Conservation (phyloP, 2,888 invertebrate species). For the Orchesella flavescens region DNA sequence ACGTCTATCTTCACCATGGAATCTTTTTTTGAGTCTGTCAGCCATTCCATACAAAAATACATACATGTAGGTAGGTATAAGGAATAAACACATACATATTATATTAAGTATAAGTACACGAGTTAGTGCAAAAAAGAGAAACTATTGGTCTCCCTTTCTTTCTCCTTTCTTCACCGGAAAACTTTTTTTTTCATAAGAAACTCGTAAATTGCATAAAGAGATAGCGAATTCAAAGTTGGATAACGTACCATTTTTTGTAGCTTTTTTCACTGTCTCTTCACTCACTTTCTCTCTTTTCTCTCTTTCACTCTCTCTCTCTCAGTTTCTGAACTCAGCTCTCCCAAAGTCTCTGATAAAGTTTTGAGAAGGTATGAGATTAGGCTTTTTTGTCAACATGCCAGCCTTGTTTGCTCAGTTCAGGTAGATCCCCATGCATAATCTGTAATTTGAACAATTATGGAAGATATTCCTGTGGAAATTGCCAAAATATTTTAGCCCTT, state of each 20-base stretch:
- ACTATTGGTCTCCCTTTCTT: neutral
- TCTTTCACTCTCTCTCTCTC: slow-evolving; percentile 34
- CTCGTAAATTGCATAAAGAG: slow-evolving; percentile 60
- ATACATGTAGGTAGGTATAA: neutral
- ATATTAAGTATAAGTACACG: no score
- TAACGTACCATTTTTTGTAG: slow-evolving; percentile 49
- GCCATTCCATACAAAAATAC: neutral
- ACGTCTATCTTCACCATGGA: neutral
- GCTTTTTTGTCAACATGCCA: slow-evolving; percentile 62
- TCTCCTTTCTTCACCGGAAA: neutral
- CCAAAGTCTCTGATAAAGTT: slow-evolving; percentile 54
- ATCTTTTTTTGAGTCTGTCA: neutral
- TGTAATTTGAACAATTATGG: slow-evolving; percentile 63
- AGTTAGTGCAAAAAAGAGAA: slow-evolving; percentile 1
- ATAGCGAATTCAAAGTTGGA: slow-evolving; percentile 58
- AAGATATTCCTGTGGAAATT: slow-evolving; percentile 52
- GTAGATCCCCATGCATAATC: slow-evolving; percentile 58
- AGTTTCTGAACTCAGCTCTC: slow-evolving; percentile 37
- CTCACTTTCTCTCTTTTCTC: slow-evolving; percentile 22
- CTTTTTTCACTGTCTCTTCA: slow-evolving; percentile 41
- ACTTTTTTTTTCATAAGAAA: slow-evolving; percentile 29
- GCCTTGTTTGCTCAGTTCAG: slow-evolving; percentile 48
- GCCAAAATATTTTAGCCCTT: slow-evolving; percentile 47
- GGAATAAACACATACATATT: no score
- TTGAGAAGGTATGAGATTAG: slow-evolving; percentile 56